Conservation (phyloP, 2,797 vertebrate genomes). For the Gymnoscopelus microlampas region DNA sequence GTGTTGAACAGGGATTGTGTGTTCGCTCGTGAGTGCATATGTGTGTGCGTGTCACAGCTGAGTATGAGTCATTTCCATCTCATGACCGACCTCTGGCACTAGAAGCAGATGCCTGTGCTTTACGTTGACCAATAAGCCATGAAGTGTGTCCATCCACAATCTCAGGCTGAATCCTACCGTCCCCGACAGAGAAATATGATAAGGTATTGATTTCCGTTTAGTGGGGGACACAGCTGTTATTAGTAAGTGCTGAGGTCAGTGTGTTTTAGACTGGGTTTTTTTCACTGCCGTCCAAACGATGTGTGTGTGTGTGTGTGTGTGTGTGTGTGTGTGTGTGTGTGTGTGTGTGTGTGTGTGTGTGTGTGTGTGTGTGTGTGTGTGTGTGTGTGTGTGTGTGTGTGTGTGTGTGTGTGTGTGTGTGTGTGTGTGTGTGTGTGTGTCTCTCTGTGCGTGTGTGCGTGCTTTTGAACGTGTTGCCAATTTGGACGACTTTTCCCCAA, state of each 20-base stretch:
- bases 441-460: no score
- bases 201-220: slow-evolving; percentile 75
- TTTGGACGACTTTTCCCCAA: neutral
- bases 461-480: neutral
- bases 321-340: no score
- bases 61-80: slow-evolving; percentile 64
- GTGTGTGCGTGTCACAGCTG: slow-evolving; percentile 51
- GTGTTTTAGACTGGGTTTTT: slow-evolving; percentile 63
- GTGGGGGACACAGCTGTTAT: slow-evolving; percentile 48
- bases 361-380: no score
- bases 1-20: no score
- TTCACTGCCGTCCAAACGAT: slow-evolving; percentile 55
- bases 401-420: no score
- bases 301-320: no score
- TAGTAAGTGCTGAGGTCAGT: slow-evolving; percentile 62
- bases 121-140: slow-evolving; percentile 54
- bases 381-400: no score
- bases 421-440: no score
- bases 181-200: slow-evolving; percentile 53
- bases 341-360: no score
- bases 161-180: slow-evolving; percentile 5
- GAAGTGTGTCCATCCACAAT: slow-evolving; percentile 56
- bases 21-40: neutral
- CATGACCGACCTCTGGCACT: slow-evolving; percentile 49
- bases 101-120: slow-evolving; percentile 58